Percentiles rank a stretch among this genome's conserved stretches.
Conservation (phyloP, 2,797 vertebrate genomes). For the Pteronotus mesoamericanus region DNA sequence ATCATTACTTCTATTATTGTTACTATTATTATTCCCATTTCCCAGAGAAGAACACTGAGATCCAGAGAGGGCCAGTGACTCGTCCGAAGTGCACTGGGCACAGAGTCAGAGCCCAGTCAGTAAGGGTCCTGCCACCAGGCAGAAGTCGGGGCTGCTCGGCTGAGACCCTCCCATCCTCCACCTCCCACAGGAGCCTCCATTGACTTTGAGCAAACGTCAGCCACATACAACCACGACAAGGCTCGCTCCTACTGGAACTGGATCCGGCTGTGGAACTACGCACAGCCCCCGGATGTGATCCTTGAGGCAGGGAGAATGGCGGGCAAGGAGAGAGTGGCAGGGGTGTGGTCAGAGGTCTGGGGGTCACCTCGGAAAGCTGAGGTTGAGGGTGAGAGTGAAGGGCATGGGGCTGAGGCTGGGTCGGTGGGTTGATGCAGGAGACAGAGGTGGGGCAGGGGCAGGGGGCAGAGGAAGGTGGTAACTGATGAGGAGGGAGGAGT, state of each 20-base stretch:
- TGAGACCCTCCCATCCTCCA: background rate
- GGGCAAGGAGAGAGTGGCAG: background rate
- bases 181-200: constrained; percentile 64
- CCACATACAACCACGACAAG: constrained; percentile 64
- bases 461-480: background rate
- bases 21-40: background rate
- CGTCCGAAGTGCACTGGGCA: background rate
- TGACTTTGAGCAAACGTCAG: constrained; percentile 66
- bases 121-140: background rate
- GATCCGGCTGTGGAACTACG: constrained; percentile 74
- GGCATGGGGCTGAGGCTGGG: background rate
- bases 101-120: background rate
- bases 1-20: too few species aligned
- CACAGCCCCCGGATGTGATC: constrained; percentile 68
- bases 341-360: background rate
- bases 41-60: background rate
- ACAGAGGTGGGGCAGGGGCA: background rate
- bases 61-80: background rate
- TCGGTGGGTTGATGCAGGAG: background rate
- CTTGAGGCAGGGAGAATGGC: constrained; percentile 62
- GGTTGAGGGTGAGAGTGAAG: too few species aligned
- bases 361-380: background rate
- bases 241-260: constrained; percentile 75
- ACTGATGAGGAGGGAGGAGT: too few species aligned
- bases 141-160: background rate